A percentile compares a stretch with the other conserved stretches of the same genome.
Conservation (phyloP, 1,140 invertebrate genomes). For the Orchestia grillus region DNA sequence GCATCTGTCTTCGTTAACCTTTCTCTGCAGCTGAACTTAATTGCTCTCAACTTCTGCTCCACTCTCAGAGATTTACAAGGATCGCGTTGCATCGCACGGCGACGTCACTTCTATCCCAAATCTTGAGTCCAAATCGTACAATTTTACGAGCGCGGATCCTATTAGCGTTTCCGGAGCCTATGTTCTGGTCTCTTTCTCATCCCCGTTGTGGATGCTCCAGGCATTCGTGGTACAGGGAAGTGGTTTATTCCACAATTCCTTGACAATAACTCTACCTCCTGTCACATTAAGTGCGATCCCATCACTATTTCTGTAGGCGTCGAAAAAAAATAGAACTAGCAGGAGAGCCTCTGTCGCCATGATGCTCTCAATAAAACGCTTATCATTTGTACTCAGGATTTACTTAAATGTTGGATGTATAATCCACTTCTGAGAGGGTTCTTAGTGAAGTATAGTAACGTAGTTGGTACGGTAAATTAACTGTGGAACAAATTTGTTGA, state of each 20-base stretch:
- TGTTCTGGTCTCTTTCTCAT: not conserved
- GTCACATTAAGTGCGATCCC: not conserved
- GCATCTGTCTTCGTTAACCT: conserved; percentile 52
- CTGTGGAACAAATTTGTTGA: too few relatives aligned
- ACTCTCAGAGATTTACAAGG: not conserved
- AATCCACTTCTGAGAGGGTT: too few relatives aligned
- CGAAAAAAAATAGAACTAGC: not conserved
- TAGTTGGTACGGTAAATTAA: too few relatives aligned
- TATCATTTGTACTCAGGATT: too few relatives aligned
- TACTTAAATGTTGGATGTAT: too few relatives aligned
- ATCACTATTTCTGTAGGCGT: not conserved
- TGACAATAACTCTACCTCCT: not conserved
- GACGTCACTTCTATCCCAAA: not conserved
- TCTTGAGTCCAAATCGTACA: conserved; percentile 8
- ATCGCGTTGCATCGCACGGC: not conserved
- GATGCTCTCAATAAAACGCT: too few relatives aligned
- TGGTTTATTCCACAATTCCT: not conserved
- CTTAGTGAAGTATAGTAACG: too few relatives aligned
- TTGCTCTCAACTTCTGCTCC: not conserved
- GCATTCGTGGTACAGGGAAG: not conserved
- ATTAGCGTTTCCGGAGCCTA: not conserved
- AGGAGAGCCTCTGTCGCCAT: too few relatives aligned
- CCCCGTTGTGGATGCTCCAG: not conserved
- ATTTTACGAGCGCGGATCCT: conserved; percentile 26
- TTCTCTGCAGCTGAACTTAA: conserved; percentile 36